Evolutionary conservation across 37 sponge, comb jelly and placozoan species (phyloP).

Genomic region (Spongilla lacustris): DNA sequence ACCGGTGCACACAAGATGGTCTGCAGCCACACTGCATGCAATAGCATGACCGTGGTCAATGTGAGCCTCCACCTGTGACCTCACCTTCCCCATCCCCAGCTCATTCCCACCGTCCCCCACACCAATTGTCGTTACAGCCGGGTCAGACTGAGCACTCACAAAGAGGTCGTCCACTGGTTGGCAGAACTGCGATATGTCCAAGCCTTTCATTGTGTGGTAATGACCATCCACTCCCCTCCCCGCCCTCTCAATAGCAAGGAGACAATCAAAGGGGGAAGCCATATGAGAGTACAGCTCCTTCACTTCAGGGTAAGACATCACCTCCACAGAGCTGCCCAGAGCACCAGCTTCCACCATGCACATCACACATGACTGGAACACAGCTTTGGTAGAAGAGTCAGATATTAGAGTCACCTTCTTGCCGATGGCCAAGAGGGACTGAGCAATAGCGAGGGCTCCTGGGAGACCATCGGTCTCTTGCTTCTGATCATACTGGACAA

Average conservation of each 20-base stretch:
- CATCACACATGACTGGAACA: constrained; percentile 34
- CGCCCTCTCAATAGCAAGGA: constrained; percentile 88
- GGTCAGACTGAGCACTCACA: constrained; percentile 18
- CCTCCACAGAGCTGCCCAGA: constrained; percentile 14
- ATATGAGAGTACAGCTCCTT: background rate
- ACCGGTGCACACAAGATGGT: constrained; percentile 75
- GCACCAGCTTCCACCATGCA: constrained; percentile 23
- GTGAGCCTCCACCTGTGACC: constrained; percentile 31
- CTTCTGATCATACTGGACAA: constrained; percentile 34
- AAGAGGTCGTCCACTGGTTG: constrained; percentile 79
- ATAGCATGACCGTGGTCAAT: constrained; percentile 57
- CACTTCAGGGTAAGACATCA: constrained; percentile 16
- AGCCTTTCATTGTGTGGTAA: constrained; percentile 76
- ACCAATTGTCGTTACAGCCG: constrained; percentile 61
- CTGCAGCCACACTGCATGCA: constrained; percentile 55
- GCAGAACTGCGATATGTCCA: constrained; percentile 58
- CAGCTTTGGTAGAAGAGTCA: constrained; percentile 2
- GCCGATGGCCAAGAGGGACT: constrained; percentile 58
- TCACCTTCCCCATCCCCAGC: constrained; percentile 91
- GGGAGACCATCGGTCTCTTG: constrained; percentile 86
- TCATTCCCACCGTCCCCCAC: constrained; percentile 98
- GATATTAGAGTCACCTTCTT: constrained; percentile 54
- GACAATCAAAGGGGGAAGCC: constrained; percentile 51
- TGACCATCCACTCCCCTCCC: constrained; percentile 72
- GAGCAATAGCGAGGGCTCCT: constrained; percentile 73